phyloP scores from a whole-genome alignment of 2,113 vertebrate species.

The Chaetops frenatus region DNA sequence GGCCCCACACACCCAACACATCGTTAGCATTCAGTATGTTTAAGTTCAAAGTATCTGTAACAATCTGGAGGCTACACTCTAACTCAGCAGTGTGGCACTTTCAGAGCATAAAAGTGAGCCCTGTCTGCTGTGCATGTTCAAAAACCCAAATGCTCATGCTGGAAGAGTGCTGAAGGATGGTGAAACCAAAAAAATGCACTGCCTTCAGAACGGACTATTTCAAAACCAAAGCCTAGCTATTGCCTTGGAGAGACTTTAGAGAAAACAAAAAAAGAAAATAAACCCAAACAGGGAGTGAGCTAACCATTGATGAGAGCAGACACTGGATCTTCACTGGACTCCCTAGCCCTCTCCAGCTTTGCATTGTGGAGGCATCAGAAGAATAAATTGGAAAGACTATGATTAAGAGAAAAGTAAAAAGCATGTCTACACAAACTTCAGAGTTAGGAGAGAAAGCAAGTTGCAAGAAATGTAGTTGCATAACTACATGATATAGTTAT shows the following conservation, averaged over 20 bases:
- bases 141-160: neutral
- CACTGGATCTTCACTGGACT: neutral
- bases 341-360: neutral
- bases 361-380: neutral
- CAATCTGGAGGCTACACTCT: neutral
- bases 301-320: neutral
- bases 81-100: neutral
- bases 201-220: neutral
- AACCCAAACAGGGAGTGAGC: neutral
- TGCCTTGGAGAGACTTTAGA: neutral
- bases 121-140: neutral
- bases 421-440: neutral
- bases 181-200: neutral
- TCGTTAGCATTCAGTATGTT: neutral
- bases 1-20: neutral
- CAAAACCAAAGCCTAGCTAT: neutral
- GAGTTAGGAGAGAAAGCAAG: neutral
- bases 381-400: neutral
- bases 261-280: neutral
- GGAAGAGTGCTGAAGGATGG: neutral
- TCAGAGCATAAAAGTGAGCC: neutral
- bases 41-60: neutral
- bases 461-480: neutral
- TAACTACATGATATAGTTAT: neutral
- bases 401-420: neutral